phyloP scores from a whole-genome alignment of 2,113 vertebrate species.

The Psilopsiagon aymara region DNA sequence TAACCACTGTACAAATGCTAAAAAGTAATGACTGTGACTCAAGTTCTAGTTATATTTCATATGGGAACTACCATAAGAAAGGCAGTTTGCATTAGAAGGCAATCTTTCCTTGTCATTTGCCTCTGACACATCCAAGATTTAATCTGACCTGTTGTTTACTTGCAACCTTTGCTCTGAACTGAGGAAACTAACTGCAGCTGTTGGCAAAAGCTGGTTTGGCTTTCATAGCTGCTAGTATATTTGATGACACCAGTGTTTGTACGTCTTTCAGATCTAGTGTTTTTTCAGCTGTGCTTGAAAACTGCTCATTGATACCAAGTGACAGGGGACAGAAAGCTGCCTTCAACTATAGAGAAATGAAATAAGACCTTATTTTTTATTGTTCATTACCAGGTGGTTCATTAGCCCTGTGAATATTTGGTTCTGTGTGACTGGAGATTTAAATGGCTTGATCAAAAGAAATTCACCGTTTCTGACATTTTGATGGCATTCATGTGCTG shows the following conservation, averaged over 20 bases:
- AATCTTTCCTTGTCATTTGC: neutral
- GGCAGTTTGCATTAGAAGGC: neutral
- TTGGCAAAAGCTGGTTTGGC: conserved; percentile 5
- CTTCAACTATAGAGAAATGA: neutral
- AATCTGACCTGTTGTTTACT: neutral
- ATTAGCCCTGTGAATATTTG: neutral
- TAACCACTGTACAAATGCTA: neutral
- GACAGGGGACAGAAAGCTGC: neutral
- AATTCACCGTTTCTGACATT: neutral
- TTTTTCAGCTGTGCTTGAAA: conserved; percentile 26
- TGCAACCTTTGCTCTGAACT: neutral
- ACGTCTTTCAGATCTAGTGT: neutral
- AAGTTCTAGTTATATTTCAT: neutral
- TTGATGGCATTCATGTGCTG: neutral
- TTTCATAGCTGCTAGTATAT: conserved; percentile 11
- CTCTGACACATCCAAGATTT: neutral
- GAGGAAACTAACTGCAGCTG: neutral
- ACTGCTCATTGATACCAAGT: neutral
- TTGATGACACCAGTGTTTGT: conserved; percentile 6
- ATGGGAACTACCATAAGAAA: neutral
- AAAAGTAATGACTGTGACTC: neutral
- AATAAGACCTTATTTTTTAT: neutral
- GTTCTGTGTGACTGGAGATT: neutral
- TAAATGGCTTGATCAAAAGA: neutral
- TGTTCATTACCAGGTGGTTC: neutral